Percentiles rank a stretch among this genome's conserved stretches.
phyloP scores from a whole-genome alignment of 2,888 invertebrate species.

The Yponomeuta cagnagella region DNA sequence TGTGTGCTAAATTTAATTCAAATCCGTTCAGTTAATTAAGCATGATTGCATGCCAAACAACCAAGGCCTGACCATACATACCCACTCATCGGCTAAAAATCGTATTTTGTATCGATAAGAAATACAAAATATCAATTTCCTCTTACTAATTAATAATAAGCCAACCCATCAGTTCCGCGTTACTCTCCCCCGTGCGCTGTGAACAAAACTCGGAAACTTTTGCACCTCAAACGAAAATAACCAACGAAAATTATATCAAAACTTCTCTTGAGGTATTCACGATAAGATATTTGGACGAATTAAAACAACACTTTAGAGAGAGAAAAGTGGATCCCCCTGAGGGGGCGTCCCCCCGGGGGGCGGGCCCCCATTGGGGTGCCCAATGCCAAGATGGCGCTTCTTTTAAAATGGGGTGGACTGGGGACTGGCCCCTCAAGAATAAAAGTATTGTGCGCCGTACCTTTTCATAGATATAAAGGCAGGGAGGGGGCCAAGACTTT shows the following conservation, averaged over 20 bases:
- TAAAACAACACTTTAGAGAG: slow-evolving; percentile 72
- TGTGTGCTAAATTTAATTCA: too few relatives aligned
- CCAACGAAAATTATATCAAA: slow-evolving; percentile 69
- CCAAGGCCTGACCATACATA: too few relatives aligned
- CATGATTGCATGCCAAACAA: too few relatives aligned
- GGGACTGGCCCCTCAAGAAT: slow-evolving; percentile 65
- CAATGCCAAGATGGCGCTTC: slow-evolving; percentile 72
- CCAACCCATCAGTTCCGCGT: slow-evolving; percentile 6
- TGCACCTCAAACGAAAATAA: slow-evolving; percentile 65
- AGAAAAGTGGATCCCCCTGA: slow-evolving; percentile 64
- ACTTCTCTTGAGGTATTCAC: slow-evolving; percentile 60
- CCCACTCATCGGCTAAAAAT: too few relatives aligned
- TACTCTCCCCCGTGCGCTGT: neutral
- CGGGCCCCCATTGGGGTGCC: slow-evolving; percentile 38
- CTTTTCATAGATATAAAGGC: slow-evolving; percentile 56
- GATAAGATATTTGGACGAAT: slow-evolving; percentile 75
- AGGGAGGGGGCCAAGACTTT: slow-evolving; percentile 48
- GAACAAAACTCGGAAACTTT: slow-evolving; percentile 24
- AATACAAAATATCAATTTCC: slow-evolving; percentile 7
- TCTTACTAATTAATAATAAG: slow-evolving; percentile 16
- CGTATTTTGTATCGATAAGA: neutral
- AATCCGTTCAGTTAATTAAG: too few relatives aligned
- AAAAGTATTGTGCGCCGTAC: slow-evolving; percentile 61
- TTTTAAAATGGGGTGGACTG: slow-evolving; percentile 71
- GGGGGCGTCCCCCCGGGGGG: slow-evolving; percentile 25